phyloP scores from a whole-genome alignment of 2,888 invertebrate species.

The Drosophila emarginata region DNA sequence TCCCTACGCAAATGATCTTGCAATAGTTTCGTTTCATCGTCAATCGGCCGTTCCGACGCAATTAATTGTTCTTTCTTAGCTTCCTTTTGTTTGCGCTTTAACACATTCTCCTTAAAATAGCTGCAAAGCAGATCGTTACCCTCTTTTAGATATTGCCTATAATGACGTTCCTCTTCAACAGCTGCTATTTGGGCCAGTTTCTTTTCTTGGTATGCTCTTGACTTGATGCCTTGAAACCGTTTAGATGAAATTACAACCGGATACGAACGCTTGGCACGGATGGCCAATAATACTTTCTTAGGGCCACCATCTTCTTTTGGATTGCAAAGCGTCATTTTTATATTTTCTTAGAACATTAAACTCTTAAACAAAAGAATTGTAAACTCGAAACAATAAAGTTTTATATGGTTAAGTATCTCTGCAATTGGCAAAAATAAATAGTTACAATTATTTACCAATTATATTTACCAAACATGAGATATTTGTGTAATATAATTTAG shows the following conservation, averaged over 20 bases:
- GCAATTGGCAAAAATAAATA: not conserved
- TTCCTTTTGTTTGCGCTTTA: slow-evolving; percentile 1
- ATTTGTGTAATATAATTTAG: not conserved
- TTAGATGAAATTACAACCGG: slow-evolving; percentile 58
- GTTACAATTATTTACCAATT: not conserved
- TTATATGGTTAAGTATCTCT: not conserved
- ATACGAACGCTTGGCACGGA: not conserved
- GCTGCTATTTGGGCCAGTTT: slow-evolving; percentile 17
- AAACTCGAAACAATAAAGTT: not conserved
- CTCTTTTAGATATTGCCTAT: slow-evolving; percentile 51
- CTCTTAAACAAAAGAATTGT: not conserved
- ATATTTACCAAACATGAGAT: not conserved
- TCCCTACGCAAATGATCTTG: slow-evolving; percentile 50
- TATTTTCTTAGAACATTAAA: not conserved
- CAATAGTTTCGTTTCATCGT: slow-evolving; percentile 8
- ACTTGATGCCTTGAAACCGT: slow-evolving; percentile 44
- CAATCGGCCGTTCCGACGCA: not conserved
- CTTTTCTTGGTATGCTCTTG: slow-evolving; percentile 33
- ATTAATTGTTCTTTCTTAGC: slow-evolving; percentile 9
- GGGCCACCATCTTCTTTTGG: too few relatives aligned
- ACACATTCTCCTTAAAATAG: slow-evolving; percentile 22
- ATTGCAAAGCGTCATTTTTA: not conserved
- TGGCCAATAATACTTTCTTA: too few relatives aligned
- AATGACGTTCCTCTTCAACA: slow-evolving; percentile 52
- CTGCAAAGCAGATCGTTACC: slow-evolving; percentile 42